Evolutionary conservation across 2,113 vertebrate genomes (phyloP), one percentile per base, ranked within the genome.

Genomic region (Plestiodon gilberti): DNA sequence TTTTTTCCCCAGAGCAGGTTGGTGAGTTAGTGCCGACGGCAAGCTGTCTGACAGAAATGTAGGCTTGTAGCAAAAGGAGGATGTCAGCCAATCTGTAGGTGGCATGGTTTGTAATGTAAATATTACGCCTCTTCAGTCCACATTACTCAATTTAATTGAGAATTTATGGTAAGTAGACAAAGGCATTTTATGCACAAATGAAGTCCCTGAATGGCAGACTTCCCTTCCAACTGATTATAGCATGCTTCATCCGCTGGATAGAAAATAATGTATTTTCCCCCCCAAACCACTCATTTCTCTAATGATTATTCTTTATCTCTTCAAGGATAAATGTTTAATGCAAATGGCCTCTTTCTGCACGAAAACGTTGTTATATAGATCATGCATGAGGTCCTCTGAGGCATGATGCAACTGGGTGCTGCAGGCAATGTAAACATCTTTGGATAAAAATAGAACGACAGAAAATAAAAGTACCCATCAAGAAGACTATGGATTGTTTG

Each of bases 281-380:
- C 73, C n/a, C 55, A 82, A 48, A 77, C 28, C 18, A 59, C 20
- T 82, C 43, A 1, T 83, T 93, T 67, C 73, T 85, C 69, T 89
- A 88, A 90, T 78, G 89, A 91, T 87, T 70, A 83, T 82, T 76
- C 70, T 89, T 90, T 87, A 67, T 84, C 62, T 85, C 75, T 89
- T 93, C 89, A 73, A 89, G 75, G 23, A 69, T 78, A 88, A 89
- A 80, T 35, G 25, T 86, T 90, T 86, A 91, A 92, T 90, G 78
- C 80, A 93, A 92, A 88, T 87, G 64, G 1, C 17, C 52, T 71
- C 55, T 90, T 28, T 85, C 79, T 92, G 38, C 25, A 76, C 70
- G 77, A 83, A 92, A 40, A 23, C 81, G 78, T 48, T 87, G 13
- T 85, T 89, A 81, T 35, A 80, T 0, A 1, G 28, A 69, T 82